Evolutionary conservation across 2,797 vertebrate genomes (phyloP).

Genomic region (Poliocrania exsul): DNA sequence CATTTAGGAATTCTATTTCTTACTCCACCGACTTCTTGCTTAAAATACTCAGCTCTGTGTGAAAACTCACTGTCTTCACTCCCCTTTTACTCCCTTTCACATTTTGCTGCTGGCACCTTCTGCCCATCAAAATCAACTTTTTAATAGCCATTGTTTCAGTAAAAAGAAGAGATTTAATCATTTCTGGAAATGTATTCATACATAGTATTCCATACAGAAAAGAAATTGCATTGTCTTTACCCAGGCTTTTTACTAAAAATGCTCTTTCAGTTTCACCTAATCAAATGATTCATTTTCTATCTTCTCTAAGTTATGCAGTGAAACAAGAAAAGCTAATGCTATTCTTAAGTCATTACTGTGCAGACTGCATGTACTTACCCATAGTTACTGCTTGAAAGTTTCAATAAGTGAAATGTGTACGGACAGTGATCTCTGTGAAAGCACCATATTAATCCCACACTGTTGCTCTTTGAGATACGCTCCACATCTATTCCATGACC

Average conservation of each 20-base stretch:
- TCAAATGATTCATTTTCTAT: not conserved
- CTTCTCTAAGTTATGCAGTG: not conserved
- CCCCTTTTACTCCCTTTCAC: constrained; percentile 39
- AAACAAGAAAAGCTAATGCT: constrained; percentile 7
- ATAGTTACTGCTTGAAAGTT: not conserved
- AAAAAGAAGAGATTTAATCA: not conserved
- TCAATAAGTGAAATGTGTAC: not conserved
- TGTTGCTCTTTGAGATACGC: not conserved
- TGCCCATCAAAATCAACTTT: constrained; percentile 23
- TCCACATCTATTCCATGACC: not conserved
- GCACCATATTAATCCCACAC: not conserved
- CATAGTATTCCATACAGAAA: not conserved
- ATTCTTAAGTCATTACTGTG: not conserved
- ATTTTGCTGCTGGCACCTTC: constrained; percentile 43
- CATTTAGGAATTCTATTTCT: constrained; percentile 68
- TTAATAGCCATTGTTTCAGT: not conserved
- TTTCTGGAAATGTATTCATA: not conserved
- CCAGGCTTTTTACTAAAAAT: not conserved
- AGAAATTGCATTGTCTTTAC: not conserved
- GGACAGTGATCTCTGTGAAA: not conserved
- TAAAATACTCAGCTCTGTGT: constrained; percentile 65
- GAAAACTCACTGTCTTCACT: constrained; percentile 57
- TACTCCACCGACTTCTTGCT: constrained; percentile 68
- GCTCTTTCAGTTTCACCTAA: not conserved
- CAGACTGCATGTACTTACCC: not conserved